Conservation (phyloP, 2,797 vertebrate genomes). For the Sternotherus odoratus region DNA sequence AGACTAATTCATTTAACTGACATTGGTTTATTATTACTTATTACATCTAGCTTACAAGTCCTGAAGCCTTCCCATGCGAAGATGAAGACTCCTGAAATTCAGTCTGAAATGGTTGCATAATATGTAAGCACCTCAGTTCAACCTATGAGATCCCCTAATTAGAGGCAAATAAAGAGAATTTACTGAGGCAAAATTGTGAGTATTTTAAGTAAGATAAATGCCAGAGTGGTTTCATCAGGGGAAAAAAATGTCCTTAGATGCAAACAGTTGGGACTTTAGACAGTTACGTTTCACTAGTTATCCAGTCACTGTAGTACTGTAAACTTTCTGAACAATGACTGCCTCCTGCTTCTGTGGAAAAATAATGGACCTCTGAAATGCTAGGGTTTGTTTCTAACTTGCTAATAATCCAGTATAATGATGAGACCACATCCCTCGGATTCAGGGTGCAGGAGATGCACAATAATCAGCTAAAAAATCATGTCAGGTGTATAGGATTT, state of each 20-base stretch:
- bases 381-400: background rate
- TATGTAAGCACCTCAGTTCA: constrained; percentile 5
- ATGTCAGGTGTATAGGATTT: background rate
- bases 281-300: constrained; percentile 37
- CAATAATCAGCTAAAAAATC: background rate
- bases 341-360: background rate
- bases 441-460: background rate
- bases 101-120: constrained; percentile 7
- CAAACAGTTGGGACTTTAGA: constrained; percentile 3
- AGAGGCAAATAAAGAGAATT: constrained; percentile 9
- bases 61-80: background rate
- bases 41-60: background rate
- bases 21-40: constrained; percentile 1
- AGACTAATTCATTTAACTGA: background rate
- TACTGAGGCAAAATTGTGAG: constrained; percentile 25
- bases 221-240: background rate
- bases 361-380: background rate
- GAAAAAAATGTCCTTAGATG: constrained; percentile 29
- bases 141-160: background rate
- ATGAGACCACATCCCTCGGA: constrained; percentile 7
- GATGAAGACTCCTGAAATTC: background rate
- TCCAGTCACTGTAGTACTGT: background rate
- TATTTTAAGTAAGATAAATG: constrained; percentile 25
- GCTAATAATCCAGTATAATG: constrained; percentile 40
- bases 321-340: constrained; percentile 7